Base-by-base conservation (phyloP, 2,113 vertebrate genomes). In the Ellobius talpinus region DNA sequence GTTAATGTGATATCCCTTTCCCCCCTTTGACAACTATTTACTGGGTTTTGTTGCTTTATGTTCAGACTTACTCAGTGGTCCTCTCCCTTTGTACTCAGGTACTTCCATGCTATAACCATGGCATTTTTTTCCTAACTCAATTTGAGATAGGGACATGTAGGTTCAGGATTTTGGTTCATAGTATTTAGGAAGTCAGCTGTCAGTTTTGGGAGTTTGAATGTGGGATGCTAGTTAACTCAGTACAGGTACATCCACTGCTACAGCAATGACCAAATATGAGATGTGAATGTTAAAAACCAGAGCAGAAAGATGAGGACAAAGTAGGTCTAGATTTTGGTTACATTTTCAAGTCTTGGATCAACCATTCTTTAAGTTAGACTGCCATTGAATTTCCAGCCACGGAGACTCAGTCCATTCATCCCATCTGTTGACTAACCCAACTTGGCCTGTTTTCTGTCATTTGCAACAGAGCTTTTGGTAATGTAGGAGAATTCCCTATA, bases 31-130 rank as follows among this genome's bases (percentile, higher is more conserved):
- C 42, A 24, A 77, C 50, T 61, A 45, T 45, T 77, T 89, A 11
- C 87, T 93, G 50, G 12, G 42, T 93, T 97, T 91, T 91, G 70
- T 88, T 97, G 14, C n/a, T 9, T 36, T 1, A 95, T 8, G 84
- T 87, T 55, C 4, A 95, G 47, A 87, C 14, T 63, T 58, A 82
- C 50, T 58, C 19, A 26, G 24, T 33, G 58, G 2, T 23, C 68
- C 6, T 65, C 12, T 91, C 0, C n/a, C 55, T 3, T 29, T 24
- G n/a, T 52, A 7, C 0, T 42, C 1, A 72, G 39, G 9, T 70
- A 82, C 12, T 90, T 73, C 29, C 19, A 0, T 39, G 58, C 9
- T 17, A 7, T 82, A 45, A 11, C 3, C 7, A 36, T 65, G 42
- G 24, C 33, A 24, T 31, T 93, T 93, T 89, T 55, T 84, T 87